phyloP scores from a whole-genome alignment of 2,797 vertebrate genomes.

The Taenioides sp. region DNA sequence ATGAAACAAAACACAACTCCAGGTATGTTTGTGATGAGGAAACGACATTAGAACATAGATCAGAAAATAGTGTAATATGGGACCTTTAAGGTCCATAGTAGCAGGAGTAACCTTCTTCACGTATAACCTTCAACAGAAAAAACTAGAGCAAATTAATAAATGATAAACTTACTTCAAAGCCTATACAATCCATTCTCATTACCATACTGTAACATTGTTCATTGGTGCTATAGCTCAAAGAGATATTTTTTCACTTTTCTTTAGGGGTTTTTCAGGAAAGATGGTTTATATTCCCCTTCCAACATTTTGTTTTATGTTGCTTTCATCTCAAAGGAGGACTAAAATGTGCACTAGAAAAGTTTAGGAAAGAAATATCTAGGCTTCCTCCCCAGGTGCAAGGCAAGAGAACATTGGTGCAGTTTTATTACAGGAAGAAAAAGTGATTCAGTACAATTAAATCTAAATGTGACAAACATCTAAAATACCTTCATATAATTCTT shows the following conservation, averaged over 20 bases:
- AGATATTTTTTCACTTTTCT: slow-evolving; percentile 47
- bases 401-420: slow-evolving; percentile 21
- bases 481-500: slow-evolving; percentile 31
- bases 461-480: slow-evolving; percentile 39
- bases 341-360: slow-evolving; percentile 58
- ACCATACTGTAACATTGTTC: slow-evolving; percentile 13
- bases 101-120: too few relatives aligned
- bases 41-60: too few relatives aligned
- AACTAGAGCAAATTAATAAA: background rate
- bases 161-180: background rate
- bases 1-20: too few relatives aligned
- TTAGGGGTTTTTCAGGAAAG: slow-evolving; percentile 55
- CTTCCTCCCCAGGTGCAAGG: slow-evolving; percentile 60
- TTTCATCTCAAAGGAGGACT: slow-evolving; percentile 60
- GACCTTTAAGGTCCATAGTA: too few relatives aligned
- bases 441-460: slow-evolving; percentile 42
- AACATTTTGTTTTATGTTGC: slow-evolving; percentile 51
- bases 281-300: slow-evolving; percentile 45
- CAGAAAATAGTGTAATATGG: too few relatives aligned
- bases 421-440: slow-evolving; percentile 42
- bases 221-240: slow-evolving; percentile 20
- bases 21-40: too few relatives aligned
- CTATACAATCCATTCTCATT: background rate
- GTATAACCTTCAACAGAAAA: background rate
- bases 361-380: slow-evolving; percentile 66